Conservation (phyloP, 2,113 vertebrate species). For the Isichthys henryi region DNA sequence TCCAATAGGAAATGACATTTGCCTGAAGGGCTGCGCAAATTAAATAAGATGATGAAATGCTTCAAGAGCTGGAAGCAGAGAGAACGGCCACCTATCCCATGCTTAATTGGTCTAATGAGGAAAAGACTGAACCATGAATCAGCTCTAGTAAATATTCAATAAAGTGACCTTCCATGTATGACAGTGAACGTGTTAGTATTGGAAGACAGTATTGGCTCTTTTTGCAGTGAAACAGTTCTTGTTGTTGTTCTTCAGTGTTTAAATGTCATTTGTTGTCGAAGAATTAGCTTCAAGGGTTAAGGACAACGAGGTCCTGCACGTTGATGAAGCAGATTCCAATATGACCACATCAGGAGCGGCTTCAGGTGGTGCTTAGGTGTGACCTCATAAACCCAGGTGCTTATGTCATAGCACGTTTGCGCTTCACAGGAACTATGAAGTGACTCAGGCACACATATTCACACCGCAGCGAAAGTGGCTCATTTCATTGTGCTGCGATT, state of each 20-base stretch:
- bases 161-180: neutral
- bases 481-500: neutral
- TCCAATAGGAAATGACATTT: neutral
- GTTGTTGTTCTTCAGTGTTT: neutral
- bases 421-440: neutral
- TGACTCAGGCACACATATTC: neutral
- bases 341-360: neutral
- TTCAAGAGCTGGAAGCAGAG: neutral
- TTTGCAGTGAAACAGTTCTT: neutral
- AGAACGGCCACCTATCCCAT: neutral
- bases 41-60: conserved; percentile 3
- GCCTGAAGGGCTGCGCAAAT: conserved; percentile 6
- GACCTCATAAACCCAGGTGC: neutral
- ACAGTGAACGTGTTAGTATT: neutral
- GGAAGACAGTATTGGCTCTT: neutral
- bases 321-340: neutral
- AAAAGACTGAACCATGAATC: neutral
- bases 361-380: neutral
- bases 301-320: neutral
- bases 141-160: neutral
- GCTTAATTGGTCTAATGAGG: neutral
- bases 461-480: neutral
- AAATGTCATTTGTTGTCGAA: neutral
- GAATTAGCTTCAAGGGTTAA: neutral
- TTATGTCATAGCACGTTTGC: neutral